phyloP scores from a whole-genome alignment of 2,888 invertebrate genomes.

The Agrochola litura region DNA sequence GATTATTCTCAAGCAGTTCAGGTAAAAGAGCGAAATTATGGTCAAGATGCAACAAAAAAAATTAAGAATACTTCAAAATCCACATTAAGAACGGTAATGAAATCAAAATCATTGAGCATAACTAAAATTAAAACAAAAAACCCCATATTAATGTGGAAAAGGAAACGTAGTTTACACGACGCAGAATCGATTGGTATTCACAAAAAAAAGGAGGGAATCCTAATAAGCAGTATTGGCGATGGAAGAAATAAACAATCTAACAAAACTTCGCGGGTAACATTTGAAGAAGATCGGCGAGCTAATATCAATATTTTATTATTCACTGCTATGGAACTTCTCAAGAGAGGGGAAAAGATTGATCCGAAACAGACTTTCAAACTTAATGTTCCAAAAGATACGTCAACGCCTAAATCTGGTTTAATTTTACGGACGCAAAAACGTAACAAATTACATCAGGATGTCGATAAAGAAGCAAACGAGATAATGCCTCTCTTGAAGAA shows the following conservation, averaged over 20 bases:
- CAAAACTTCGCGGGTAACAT: conserved; percentile 36
- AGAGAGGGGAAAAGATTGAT: conserved; percentile 1
- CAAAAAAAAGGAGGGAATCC: conserved; percentile 1
- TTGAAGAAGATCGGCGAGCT: conserved; percentile 25
- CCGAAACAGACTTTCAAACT: neutral
- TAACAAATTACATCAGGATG: neutral
- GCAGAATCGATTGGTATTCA: conserved; percentile 4
- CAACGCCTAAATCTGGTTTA: conserved; percentile 21
- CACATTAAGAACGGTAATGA: conserved; percentile 22
- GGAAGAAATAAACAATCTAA: conserved; percentile 30
- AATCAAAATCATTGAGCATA: conserved; percentile 55
- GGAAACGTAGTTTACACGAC: conserved; percentile 30
- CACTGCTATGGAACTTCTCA: conserved; percentile 27
- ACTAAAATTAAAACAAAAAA: conserved; percentile 33
- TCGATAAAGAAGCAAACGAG: neutral
- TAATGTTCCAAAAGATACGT: conserved; percentile 10
- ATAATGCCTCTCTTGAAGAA: conserved; percentile 12
- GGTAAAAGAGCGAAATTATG: conserved; percentile 5
- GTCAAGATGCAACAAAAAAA: neutral
- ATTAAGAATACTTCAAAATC: conserved; percentile 26
- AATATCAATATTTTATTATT: conserved; percentile 27
- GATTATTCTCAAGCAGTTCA: conserved; percentile 14
- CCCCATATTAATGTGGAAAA: conserved; percentile 21
- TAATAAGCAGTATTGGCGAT: conserved; percentile 19
- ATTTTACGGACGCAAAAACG: neutral